These are phyloP conservation scores for Trachelus troglodyta DNA, from an alignment of 2,888 invertebrate species.

Conservation along the genomic window DNA sequence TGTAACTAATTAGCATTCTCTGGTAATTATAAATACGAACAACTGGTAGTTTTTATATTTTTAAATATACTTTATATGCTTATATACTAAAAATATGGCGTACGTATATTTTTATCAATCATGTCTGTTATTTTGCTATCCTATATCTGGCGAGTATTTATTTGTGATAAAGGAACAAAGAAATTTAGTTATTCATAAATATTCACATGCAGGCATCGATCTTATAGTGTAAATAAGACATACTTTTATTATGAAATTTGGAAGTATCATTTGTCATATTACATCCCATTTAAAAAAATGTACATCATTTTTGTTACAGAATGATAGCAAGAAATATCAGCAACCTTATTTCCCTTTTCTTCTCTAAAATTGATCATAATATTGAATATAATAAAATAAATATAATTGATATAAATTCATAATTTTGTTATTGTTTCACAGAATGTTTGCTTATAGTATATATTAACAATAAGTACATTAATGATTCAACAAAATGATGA, in stretches of 20 bases:
- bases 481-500: not conserved
- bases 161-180: not conserved
- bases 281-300: not conserved
- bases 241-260: not conserved
- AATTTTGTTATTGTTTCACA: not conserved
- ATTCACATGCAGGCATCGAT: not conserved
- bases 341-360: not conserved
- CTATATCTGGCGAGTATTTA: not conserved
- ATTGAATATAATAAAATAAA: not conserved
- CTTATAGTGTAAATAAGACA: not conserved
- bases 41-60: not conserved
- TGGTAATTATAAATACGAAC: not conserved
- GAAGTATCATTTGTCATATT: not conserved
- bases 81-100: not conserved
- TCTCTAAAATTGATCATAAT: not conserved
- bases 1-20: not conserved
- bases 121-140: not conserved
- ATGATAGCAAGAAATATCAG: not conserved
- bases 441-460: not conserved
- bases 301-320: not conserved
- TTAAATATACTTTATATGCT: not conserved
- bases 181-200: not conserved
- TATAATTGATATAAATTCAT: not conserved
- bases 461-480: not conserved
- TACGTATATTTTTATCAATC: not conserved